phyloP scores from a whole-genome alignment of 2,797 vertebrate species.

The Danio tinwini region DNA sequence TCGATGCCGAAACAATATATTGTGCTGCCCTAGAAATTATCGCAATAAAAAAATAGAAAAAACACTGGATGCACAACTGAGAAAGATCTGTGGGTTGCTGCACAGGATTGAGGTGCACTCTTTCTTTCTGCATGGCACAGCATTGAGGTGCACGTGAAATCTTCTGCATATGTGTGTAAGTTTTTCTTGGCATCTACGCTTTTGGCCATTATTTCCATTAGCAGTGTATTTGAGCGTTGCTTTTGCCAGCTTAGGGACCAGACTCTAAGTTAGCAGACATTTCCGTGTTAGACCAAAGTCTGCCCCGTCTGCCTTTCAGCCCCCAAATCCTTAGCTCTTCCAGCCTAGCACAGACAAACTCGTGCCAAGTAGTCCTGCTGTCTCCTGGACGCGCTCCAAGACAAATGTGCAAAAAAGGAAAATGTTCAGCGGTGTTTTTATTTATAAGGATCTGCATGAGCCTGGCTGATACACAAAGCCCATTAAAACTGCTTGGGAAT shows the following conservation, averaged over 20 bases:
- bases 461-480: conserved; percentile 62
- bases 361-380: conserved; percentile 73
- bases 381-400: conserved; percentile 76
- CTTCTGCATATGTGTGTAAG: background rate
- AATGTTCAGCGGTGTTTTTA: conserved; percentile 68
- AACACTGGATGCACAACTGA: background rate
- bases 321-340: conserved; percentile 67
- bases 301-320: conserved; percentile 61
- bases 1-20: too few species aligned
- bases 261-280: conserved; percentile 71
- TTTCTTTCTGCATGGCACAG: background rate
- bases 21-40: too few species aligned
- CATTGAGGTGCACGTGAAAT: conserved; percentile 2
- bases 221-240: conserved; percentile 49
- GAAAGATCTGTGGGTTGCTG: conserved; percentile 4
- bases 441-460: conserved; percentile 57
- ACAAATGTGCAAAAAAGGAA: conserved; percentile 71
- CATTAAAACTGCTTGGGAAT: conserved; percentile 52
- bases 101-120: background rate
- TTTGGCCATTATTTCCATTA: conserved; percentile 69
- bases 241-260: conserved; percentile 65
- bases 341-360: conserved; percentile 56
- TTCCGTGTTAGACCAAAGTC: conserved; percentile 71
- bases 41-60: background rate
- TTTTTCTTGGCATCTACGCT: conserved; percentile 38